These are phyloP conservation scores for Tetrao urogallus DNA, from an alignment of 2,113 vertebrate species.

Conservation along the genomic window DNA sequence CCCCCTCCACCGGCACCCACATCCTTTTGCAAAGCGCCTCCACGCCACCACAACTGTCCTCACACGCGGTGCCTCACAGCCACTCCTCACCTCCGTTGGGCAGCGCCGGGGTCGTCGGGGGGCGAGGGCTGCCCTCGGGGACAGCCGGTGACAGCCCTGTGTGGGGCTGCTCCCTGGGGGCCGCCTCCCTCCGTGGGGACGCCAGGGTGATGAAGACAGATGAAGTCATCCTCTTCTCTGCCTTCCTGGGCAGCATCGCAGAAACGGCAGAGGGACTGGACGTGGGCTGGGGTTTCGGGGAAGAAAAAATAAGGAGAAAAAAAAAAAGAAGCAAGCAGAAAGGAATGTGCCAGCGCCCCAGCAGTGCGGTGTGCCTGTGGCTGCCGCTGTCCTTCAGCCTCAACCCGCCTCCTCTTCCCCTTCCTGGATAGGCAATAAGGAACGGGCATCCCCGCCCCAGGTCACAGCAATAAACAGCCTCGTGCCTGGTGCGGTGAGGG, in stretches of 20 bases:
- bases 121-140: accelerated
- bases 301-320: neutral
- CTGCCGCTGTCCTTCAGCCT: neutral
- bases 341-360: accelerated
- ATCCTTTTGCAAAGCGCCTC: neutral
- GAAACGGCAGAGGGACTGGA: accelerated
- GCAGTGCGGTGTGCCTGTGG: neutral
- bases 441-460: accelerated
- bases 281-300: neutral
- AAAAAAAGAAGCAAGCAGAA: neutral
- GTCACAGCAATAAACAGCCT: neutral
- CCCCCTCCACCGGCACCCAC: accelerated
- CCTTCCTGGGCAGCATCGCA: constrained; percentile 55
- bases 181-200: constrained; percentile 71
- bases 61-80: accelerated
- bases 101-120: accelerated
- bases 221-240: constrained; percentile 87
- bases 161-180: neutral
- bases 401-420: neutral
- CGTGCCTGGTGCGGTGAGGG: neutral
- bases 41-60: neutral
- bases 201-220: constrained; percentile 91
- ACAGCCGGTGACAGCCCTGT: accelerated
- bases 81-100: constrained; percentile 69
- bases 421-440: constrained; percentile 38